Conservation (phyloP, 1,140 invertebrate species). For the Caenorhabditis remanei region DNA sequence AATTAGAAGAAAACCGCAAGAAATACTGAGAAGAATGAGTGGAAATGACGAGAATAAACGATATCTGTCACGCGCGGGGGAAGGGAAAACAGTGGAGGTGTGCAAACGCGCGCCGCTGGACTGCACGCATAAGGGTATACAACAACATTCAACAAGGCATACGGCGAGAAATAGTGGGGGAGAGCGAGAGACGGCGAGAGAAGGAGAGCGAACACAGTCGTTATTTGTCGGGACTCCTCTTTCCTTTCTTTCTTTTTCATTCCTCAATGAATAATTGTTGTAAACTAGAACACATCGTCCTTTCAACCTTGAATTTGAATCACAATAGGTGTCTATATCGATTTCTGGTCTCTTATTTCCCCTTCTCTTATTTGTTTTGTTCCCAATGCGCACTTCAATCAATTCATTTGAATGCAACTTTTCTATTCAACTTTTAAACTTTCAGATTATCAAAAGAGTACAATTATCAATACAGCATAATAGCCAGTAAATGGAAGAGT, state of each 20-base stretch:
- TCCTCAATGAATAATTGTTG: background rate
- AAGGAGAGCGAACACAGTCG: background rate
- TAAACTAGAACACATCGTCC: background rate
- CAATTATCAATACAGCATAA: conserved; percentile 32
- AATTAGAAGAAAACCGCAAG: background rate
- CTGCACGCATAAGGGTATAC: conserved; percentile 42
- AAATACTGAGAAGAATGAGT: background rate
- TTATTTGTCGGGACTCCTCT: background rate
- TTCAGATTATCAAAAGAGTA: conserved; percentile 29
- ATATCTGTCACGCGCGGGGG: background rate
- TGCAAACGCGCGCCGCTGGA: conserved; percentile 29
- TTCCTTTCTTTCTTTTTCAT: background rate
- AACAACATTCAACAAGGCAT: background rate
- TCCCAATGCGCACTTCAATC: background rate
- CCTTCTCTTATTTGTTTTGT: conserved; percentile 1
- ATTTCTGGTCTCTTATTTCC: background rate
- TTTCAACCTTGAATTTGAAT: background rate
- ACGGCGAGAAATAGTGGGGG: background rate
- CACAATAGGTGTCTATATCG: too few relatives aligned
- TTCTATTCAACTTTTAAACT: background rate
- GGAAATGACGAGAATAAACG: background rate
- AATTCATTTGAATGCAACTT: background rate
- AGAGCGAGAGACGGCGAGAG: background rate
- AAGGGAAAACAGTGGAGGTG: background rate
- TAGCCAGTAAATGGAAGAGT: conserved; percentile 31